Conservation (phyloP, 2,888 invertebrate species). For the Lepidocyrtoides sp. region DNA sequence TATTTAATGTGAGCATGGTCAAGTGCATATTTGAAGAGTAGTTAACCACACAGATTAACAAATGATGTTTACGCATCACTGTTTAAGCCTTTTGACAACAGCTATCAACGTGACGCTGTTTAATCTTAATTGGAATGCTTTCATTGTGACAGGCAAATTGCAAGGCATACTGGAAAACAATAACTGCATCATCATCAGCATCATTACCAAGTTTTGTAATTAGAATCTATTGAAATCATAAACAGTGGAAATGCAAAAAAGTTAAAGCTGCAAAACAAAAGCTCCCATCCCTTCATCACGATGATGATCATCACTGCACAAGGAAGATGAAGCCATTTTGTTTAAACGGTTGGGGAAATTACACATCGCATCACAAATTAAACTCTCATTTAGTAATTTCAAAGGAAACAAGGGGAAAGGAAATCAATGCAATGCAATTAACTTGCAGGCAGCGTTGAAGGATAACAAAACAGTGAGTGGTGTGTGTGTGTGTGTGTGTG, state of each 20-base stretch:
- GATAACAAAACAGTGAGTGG: background rate
- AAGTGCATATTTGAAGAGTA: too few species aligned
- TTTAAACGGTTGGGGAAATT: conserved; percentile 8
- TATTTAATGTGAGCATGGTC: too few species aligned
- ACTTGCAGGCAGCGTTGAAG: background rate
- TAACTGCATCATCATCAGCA: background rate
- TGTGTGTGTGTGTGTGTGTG: too few species aligned
- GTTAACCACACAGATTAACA: too few species aligned
- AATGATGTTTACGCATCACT: too few species aligned
- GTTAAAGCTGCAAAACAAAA: conserved; percentile 1
- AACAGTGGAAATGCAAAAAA: background rate
- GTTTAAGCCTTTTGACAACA: too few species aligned
- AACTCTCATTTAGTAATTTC: conserved; percentile 30
- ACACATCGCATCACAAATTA: conserved; percentile 59
- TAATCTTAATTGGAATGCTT: too few species aligned
- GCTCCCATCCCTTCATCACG: background rate
- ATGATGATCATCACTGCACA: background rate
- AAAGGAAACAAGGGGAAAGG: conserved; percentile 15
- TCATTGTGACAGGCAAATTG: background rate
- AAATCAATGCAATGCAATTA: conserved; percentile 22
- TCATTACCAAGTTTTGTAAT: conserved; percentile 34
- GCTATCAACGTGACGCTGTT: too few species aligned
- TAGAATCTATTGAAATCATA: conserved; percentile 31
- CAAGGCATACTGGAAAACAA: background rate
- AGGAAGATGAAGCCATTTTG: background rate